Evolutionary conservation across 2,113 vertebrate genomes (phyloP).

Genomic region (Archocentrus centrarchus): DNA sequence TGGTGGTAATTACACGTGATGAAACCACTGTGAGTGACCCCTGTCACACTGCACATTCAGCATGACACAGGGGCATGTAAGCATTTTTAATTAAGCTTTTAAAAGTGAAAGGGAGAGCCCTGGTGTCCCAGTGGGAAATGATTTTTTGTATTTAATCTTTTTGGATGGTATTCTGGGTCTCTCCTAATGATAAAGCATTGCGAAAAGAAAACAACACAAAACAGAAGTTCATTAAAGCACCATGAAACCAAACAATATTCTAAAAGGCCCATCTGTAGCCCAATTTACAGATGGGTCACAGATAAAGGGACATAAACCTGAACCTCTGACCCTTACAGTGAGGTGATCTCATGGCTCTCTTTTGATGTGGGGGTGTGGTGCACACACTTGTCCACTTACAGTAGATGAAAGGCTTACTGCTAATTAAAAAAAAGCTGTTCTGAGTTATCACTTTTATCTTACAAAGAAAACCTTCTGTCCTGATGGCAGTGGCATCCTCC

Average conservation of each 20-base stretch:
- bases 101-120: neutral
- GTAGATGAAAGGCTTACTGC: neutral
- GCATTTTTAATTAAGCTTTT: neutral
- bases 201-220: neutral
- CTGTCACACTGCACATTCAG: neutral
- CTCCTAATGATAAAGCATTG: neutral
- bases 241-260: neutral
- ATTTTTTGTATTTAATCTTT: neutral
- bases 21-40: neutral
- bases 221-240: neutral
- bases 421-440: neutral
- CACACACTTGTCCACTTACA: neutral
- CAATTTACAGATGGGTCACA: no score
- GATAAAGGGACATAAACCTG: neutral
- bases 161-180: neutral
- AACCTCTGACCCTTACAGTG: neutral
- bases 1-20: neutral
- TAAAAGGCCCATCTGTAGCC: neutral
- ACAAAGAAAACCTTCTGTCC: neutral
- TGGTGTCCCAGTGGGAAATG: neutral
- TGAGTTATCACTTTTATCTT: neutral
- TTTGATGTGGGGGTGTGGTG: neutral
- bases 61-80: neutral
- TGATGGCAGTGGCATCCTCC: accelerated
- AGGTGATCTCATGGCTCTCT: neutral